Evolutionary conservation across 2,888 invertebrate species (phyloP).

Genomic region (Leptinotarsa rubiginosa): DNA sequence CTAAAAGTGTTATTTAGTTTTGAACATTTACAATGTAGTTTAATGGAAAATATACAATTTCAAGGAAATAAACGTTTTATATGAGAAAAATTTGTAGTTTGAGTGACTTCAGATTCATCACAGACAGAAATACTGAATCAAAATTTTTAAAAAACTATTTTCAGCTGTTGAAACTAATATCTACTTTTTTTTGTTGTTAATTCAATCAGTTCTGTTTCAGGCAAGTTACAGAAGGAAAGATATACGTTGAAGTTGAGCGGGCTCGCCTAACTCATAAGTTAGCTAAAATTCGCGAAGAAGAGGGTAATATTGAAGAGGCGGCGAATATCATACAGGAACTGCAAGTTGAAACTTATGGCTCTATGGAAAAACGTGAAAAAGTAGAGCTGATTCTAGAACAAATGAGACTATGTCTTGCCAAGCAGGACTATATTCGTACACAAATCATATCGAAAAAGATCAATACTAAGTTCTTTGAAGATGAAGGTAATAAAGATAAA

Average conservation of each 20-base stretch:
- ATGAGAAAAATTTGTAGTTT: too few species aligned
- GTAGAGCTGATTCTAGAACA: constrained; percentile 97
- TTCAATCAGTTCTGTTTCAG: constrained; percentile 44
- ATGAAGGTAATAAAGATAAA: constrained; percentile 68
- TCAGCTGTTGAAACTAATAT: too few species aligned
- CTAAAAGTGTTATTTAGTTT: too few species aligned
- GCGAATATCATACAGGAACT: constrained; percentile 95
- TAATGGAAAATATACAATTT: too few species aligned
- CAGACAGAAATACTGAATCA: too few species aligned
- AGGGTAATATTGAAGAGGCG: constrained; percentile 88
- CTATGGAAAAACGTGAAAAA: constrained; percentile 98
- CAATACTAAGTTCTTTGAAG: constrained; percentile 95
- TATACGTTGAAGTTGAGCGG: constrained; percentile 99
- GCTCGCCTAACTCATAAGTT: constrained; percentile 93
- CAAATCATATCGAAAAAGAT: constrained; percentile 99
- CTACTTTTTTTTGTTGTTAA: too few species aligned
- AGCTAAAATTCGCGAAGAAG: constrained; percentile 86
- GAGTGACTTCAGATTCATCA: too few species aligned
- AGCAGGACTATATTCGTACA: constrained; percentile 95
- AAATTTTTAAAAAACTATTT: too few species aligned
- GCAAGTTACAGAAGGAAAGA: constrained; percentile 96
- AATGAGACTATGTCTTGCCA: constrained; percentile 95
- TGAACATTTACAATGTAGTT: too few species aligned
- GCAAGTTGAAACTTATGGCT: constrained; percentile 97
- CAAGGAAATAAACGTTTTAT: too few species aligned